Evolutionary conservation across 37 sponge, comb jelly and placozoan species (phyloP), one percentile per base, ranked within the genome.

Genomic region (Agelas oroides): DNA sequence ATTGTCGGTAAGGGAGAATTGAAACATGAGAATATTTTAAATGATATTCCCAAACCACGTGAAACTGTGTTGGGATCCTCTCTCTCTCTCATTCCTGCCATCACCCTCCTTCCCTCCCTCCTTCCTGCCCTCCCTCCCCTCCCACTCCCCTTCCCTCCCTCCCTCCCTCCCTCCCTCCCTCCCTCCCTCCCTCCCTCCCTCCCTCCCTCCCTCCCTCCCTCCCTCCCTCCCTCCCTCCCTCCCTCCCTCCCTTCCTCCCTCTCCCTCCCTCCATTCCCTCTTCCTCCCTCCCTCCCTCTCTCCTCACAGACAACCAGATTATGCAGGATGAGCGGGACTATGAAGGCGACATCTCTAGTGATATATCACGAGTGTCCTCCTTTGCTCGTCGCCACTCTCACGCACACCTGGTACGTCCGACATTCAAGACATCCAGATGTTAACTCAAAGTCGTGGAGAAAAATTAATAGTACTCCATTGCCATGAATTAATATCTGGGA

Each of bases 321-420:
- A 59, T n/a, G 6, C 40, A 82, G 0, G 82, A 82, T 34, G 28
- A 24, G 5, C 82, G 71, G 70, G 82, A 82, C 53, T 71, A 82
- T 59, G 82, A 82, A 36, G 37, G 40, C 36, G 82, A 82, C 33
- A 40, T 82, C n/a, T 18, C 46, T 8, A 46, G 46, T 46, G 46
- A 46, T 46, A 46, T 46, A 46, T 46, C 46, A 46, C 46, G 46
- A 46, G 46, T 46, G 46, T 46, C 32, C 59, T 58, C 59, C 60
- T 1, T 32, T 31, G 34, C 53, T 3, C 46, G 46, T 46, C 46
- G 46, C 46, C 46, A 8, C 46, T 46, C 46, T 12, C 46, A 46
- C 46, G 46, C 6, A 46, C 6, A 12, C 8, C 46, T 46, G 46
- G 46, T 46, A 46, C 8, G 46, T 46, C 46, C n/a, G n/a, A n/a